Evolutionary conservation across 1,140 invertebrate genomes (phyloP).

Genomic region (Saccostrea echinata): DNA sequence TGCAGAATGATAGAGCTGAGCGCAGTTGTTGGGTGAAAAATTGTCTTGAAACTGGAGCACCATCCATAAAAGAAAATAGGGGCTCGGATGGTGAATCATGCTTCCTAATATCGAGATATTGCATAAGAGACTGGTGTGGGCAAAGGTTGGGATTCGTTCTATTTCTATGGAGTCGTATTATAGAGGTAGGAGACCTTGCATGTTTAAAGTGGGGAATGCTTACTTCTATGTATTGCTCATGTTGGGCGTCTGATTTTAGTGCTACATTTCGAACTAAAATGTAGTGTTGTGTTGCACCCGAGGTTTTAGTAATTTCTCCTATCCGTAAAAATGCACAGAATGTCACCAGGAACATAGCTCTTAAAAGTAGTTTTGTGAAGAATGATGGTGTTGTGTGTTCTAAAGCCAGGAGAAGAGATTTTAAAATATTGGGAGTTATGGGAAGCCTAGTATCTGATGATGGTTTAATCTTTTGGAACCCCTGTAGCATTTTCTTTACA

Average conservation of each 20-base stretch:
- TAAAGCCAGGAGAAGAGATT: too few relatives aligned
- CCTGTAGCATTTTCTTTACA: constrained; percentile 35
- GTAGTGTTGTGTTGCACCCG: constrained; percentile 5
- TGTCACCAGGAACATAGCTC: constrained; percentile 14
- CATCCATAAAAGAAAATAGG: not conserved
- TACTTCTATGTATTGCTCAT: constrained; percentile 15
- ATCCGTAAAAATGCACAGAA: too few relatives aligned
- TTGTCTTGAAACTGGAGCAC: not conserved
- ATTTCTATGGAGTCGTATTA: not conserved
- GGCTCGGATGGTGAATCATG: too few relatives aligned
- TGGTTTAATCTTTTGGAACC: not conserved
- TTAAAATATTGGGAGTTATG: too few relatives aligned
- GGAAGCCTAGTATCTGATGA: too few relatives aligned
- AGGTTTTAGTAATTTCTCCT: constrained; percentile 29
- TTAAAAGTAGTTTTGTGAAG: not conserved
- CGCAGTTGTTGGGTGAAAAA: not conserved
- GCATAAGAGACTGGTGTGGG: too few relatives aligned
- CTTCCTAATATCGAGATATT: too few relatives aligned
- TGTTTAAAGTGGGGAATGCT: constrained; percentile 8
- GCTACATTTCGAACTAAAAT: not conserved
- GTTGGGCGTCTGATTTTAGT: not conserved
- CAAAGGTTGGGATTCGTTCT: too few relatives aligned
- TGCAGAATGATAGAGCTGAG: not conserved
- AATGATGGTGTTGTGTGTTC: not conserved
- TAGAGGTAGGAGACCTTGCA: constrained; percentile 4